Evolutionary conservation across 2,113 vertebrate species (phyloP), one percentile per base, ranked within the genome.

Genomic region (Copsychus sechellarum): DNA sequence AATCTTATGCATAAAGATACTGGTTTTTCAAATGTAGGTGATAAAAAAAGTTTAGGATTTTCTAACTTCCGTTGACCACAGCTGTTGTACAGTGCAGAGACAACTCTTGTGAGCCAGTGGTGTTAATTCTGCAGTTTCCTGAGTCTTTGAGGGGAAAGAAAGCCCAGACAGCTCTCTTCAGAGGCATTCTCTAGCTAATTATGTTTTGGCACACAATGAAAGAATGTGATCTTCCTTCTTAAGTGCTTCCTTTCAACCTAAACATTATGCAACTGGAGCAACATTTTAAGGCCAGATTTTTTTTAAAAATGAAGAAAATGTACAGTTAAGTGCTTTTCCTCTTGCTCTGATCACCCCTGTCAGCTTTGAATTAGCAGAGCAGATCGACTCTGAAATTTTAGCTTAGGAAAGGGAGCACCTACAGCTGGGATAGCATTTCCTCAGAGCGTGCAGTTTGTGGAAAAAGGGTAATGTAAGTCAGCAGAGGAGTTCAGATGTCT

Each of bases 201-300:
- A 89, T 69, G 67, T 86, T 57, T 65, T 89, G 88, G 91, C 94
- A 81, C 53, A 64, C 50, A 34, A 60, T 81, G 64, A 69, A 96
- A 97, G 95, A 95, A 96, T 95, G 79, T 11, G 51, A 79, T 89
- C 51, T 93, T 95, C 71, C 84, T 93, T 88, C 83, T 76, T 58
- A 88, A 96, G 86, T 79, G 69, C 76, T 87, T 95, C 82, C 92
- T 72, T 95, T 96, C 47, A 80, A 86, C 53, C 61, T 97, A 95
- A 96, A 88, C 61, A 31, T 97, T 96, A 87, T 90, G 93, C 93
- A 97, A 93, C 67, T 74, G 79, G 81, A 90, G 78, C 81, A 93
- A 88, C 89, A 54, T 86, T 96, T 96, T 72, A 84, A 96, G 90
- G n/a, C 9, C 74, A 71, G 82, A 78, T 92, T 23, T 1, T 23